Percentiles rank a stretch among this genome's conserved stretches.
Conservation (phyloP, 2,797 vertebrate species). For the Cuculus canorus region DNA sequence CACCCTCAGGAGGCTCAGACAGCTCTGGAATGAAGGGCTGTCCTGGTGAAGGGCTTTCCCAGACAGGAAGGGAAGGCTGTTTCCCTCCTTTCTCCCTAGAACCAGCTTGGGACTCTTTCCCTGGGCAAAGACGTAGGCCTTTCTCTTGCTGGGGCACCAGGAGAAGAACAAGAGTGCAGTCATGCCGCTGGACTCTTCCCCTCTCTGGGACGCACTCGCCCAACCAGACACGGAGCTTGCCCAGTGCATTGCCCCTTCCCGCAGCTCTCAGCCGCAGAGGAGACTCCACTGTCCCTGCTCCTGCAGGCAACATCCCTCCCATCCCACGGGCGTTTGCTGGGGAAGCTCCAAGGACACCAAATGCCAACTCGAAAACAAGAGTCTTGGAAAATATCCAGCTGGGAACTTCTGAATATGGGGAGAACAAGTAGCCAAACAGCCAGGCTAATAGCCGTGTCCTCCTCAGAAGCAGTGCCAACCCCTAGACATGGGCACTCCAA, state of each 20-base stretch:
- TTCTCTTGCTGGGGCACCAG: background rate
- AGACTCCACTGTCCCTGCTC: background rate
- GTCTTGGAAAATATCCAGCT: background rate
- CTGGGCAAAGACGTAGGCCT: background rate
- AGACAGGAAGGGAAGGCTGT: background rate
- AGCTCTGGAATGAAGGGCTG: background rate
- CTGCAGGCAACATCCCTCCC: background rate
- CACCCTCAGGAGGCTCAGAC: background rate
- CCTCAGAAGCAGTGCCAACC: background rate
- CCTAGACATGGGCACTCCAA: fast-evolving
- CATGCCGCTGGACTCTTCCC: background rate
- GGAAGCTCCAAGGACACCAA: background rate
- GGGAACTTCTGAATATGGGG: background rate
- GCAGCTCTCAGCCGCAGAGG: background rate
- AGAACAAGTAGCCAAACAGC: background rate
- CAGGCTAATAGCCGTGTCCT: background rate
- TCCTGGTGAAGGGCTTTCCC: background rate
- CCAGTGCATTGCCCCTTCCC: background rate
- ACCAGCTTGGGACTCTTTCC: background rate
- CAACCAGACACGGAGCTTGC: fast-evolving
- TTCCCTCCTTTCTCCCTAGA: background rate
- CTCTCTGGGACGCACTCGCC: background rate
- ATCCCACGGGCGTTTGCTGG: background rate
- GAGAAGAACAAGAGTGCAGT: background rate
- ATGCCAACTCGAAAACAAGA: background rate